Evolutionary conservation across 2,888 invertebrate genomes (phyloP), one percentile per base, ranked within the genome.

Genomic region (Salpingus planirostris): DNA sequence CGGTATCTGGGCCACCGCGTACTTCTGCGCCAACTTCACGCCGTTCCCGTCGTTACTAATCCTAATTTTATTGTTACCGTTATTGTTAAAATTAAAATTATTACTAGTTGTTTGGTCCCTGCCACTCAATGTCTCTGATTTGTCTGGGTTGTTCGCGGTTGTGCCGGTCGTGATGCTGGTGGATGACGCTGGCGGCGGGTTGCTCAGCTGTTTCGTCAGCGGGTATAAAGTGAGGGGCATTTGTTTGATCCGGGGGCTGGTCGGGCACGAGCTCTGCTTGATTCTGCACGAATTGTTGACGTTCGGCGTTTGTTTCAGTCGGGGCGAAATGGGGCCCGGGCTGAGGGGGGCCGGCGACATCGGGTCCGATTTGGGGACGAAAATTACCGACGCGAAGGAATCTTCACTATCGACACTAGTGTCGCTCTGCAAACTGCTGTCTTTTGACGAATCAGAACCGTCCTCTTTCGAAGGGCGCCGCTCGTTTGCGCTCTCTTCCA

Each of bases 331-430:
- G 7, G 76, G 76, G 29, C 74, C 76, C 11, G 76, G 75, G 2
- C 75, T 73, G 36, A 73, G 56, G 6, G 71, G 69, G 6, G 73
- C 73, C 1, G 76, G 76, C n/a, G 76, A 76, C 49, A 75, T 62
- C 23, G 74, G 73, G 49, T 85, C 84, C 28, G 84, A 78, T 65
- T 86, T 88, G 33, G 90, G 89, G 52, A 90, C 82, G 58, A 82
- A 90, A 55, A 92, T 91, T 25, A 92, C 91, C 42, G 90, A 90
- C 35, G 90, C 89, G 56, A 91, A 89, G 62, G 89, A 90, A 55
- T 92, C 91, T 61, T 92, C 91, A 1, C 89, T 89, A 61, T 92
- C 92, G 18, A 91, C 86, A 65, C 90, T 90, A 1, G 91, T 91
- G 57, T 92, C 92, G 60, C 90, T 90, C 64, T 91, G 91, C 36